Evolutionary conservation across 2,888 invertebrate species (phyloP), one percentile per base, ranked within the genome.

Genomic region (Scaeva pyrastri): DNA sequence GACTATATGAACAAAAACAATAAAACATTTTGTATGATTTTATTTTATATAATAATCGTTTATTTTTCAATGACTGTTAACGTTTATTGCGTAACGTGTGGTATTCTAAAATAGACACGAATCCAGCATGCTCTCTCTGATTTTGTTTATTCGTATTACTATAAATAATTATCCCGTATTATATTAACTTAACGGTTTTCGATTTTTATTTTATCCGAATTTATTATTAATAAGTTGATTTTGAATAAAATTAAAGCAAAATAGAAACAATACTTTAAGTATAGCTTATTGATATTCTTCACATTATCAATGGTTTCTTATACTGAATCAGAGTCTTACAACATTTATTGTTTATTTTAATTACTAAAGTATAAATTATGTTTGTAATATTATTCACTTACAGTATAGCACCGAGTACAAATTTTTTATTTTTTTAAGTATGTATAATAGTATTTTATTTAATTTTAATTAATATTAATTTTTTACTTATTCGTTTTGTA

Each of bases 331-430:
- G 74, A 82, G 86, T 86, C 82, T 82, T 86, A 86, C 86, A 86
- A 86, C 86, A 78, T 74, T 80, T 78, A 80, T 85, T 71, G 39
- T 71, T 70, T 39, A 52, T 68, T 75, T 81, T 82, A 48, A 86
- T 60, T 86, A 82, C 86, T 86, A 82, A 82, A 73, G 86, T 86
- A 86, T 86, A 86, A 86, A 86, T 86, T 76, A 87, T 66, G 31
- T 86, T 77, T 80, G 68, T 77, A 64, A 70, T 79, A 58, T 79
- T 79, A 76, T 82, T 83, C 73, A 80, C 81, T 86, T 91, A 91
- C 91, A 90, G 90, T 91, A 91, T 91, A 91, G 91, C 91, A 91
- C 91, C 91, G 90, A 91, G 90, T 91, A 91, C 90, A 91, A 91
- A 90, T 90, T 90, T 90, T 89, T 88, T 87, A 88, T 87, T 88